phyloP scores from a whole-genome alignment of 2,888 invertebrate species.

The Malacosoma neustria region DNA sequence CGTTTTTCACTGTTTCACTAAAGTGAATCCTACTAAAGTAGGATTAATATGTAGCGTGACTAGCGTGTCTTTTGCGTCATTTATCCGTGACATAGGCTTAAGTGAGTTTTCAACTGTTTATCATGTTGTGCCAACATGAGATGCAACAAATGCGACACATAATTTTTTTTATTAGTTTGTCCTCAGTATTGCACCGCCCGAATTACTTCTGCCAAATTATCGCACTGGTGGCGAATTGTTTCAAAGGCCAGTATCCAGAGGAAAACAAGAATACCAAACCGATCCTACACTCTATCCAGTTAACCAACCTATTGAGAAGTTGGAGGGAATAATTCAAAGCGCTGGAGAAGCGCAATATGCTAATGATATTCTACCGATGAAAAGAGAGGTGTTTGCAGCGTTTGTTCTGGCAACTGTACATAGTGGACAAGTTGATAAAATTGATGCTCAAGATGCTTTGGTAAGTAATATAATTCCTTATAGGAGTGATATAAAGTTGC shows the following conservation, averaged over 20 bases:
- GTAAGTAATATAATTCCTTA: slow-evolving; percentile 40
- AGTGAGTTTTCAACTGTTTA: too few relatives aligned
- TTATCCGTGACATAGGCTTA: too few relatives aligned
- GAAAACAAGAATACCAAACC: slow-evolving; percentile 75
- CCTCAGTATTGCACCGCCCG: slow-evolving; percentile 63
- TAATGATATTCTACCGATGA: slow-evolving; percentile 75
- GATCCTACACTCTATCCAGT: slow-evolving; percentile 78
- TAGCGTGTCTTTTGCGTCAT: too few relatives aligned
- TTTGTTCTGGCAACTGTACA: slow-evolving; percentile 77
- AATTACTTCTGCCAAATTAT: slow-evolving; percentile 40
- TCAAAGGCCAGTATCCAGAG: slow-evolving; percentile 75
- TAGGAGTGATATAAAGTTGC: not conserved
- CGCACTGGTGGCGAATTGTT: slow-evolving; percentile 69
- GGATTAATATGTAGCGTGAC: too few relatives aligned
- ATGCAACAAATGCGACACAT: too few relatives aligned
- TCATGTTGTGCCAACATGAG: too few relatives aligned
- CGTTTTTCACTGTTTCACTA: too few relatives aligned
- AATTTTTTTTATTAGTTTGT: slow-evolving; percentile 64
- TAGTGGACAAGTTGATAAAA: slow-evolving; percentile 69
- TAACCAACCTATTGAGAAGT: slow-evolving; percentile 79
- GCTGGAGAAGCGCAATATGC: slow-evolving; percentile 81
- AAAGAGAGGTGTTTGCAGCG: slow-evolving; percentile 79
- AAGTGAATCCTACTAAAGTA: too few relatives aligned
- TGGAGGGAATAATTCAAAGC: slow-evolving; percentile 75
- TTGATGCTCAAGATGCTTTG: slow-evolving; percentile 77